A percentile compares a stretch with the other conserved stretches of the same genome.
These are phyloP conservation scores for Epistrophe eligans DNA, from an alignment of 2,888 invertebrate genomes.

Conservation along the genomic window DNA sequence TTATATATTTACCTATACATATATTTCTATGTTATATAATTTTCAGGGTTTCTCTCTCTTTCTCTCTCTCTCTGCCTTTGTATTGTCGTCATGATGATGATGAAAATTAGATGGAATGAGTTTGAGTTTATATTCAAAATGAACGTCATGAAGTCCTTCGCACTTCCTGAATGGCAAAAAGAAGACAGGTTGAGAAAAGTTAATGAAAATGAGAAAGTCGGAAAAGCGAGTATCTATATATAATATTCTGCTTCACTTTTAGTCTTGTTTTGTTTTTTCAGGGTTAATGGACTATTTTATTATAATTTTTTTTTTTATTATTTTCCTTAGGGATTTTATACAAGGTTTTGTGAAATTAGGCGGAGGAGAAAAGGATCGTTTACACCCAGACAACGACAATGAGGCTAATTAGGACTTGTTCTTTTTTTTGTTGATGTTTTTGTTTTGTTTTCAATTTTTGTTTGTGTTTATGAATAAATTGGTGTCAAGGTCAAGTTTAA, in stretches of 20 bases:
- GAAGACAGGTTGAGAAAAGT: constrained; percentile 63
- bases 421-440: constrained; percentile 34
- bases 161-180: constrained; percentile 40
- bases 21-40: background rate
- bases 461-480: constrained; percentile 21
- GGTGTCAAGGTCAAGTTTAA: constrained; percentile 64
- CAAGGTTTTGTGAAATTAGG: constrained; percentile 48
- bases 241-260: constrained; percentile 21
- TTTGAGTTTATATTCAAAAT: constrained; percentile 16
- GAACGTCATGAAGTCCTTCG: constrained; percentile 54
- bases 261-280: constrained; percentile 68
- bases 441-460: constrained; percentile 23
- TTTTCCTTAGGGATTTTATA: constrained; percentile 45
- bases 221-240: constrained; percentile 34
- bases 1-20: background rate
- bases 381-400: constrained; percentile 46
- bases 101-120: constrained; percentile 27
- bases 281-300: constrained; percentile 65
- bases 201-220: constrained; percentile 64
- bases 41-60: constrained; percentile 26
- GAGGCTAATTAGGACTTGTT: constrained; percentile 66
- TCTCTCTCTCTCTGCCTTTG: background rate
- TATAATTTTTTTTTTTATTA: constrained; percentile 12
- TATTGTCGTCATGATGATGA: background rate
- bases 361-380: constrained; percentile 49